Evolutionary conservation across 92 coral and sea anemone species (phyloP), one percentile per base, ranked within the genome.

Genomic region (Siderastrea siderea): DNA sequence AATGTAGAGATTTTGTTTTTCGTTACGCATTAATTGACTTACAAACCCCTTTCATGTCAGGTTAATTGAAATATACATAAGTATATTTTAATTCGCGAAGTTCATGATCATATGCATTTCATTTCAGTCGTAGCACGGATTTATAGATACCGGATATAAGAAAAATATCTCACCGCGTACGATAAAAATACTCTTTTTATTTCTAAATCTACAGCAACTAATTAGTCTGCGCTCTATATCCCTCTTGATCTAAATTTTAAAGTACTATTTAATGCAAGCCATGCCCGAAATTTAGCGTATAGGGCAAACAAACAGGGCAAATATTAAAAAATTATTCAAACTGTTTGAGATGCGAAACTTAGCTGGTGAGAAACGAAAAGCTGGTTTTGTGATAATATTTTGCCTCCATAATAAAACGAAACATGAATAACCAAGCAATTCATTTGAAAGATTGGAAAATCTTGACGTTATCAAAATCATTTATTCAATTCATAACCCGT

Each of bases 401-500:
- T 84, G 8, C 80, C 73, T 82, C 54, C 6, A 74, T 84, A 59
- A 73, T 74, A 64, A 73, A 61, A 63, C 63, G 60, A 84, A 49
- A 43, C 63, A 84, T 74, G 87, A 62, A 84, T 74, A 73, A 50
- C 72, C 61, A 84, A 15, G 10, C 43, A 62, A 51, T 10, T 64
- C 61, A 47, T 74, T 74, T 19, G 61, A 47, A 74, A 83, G 79
- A 83, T 48, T 73, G 43, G 26, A 48, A 71, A 74, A 75, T 55
- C 68, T 61, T 63, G 64, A 73, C 73, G n/a, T 50, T 74, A 74
- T 84, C 87, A 48, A 74, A 61, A 61, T 84, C 80, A 61, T 73
- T 74, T 74, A 63, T 84, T 84, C 81, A 61, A 84, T 61, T 61
- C 87, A 84, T 26, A 74, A 73, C 87, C 87, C 87, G 87, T 84